Evolutionary conservation across 2,113 vertebrate genomes (phyloP), one percentile per base, ranked within the genome.

Genomic region (Tenrec ecaudatus): DNA sequence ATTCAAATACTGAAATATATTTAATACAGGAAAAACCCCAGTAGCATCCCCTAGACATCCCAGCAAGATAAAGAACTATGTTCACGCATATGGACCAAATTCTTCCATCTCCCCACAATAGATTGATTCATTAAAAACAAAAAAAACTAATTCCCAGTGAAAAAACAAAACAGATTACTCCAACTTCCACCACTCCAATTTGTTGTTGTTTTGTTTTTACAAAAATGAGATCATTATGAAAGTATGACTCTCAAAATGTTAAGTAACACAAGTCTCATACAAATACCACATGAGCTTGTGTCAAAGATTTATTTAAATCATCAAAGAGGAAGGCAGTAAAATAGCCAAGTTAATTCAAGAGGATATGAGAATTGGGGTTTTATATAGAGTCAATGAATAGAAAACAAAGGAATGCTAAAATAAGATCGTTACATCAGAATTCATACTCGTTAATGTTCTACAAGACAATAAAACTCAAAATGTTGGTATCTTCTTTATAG

Each of bases 291-390:
- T 88, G 89, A 64, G 10, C 57, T 64, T 79, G 31, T 93, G 43
- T 91, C 58, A 82, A 94, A 82, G 20, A 92, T 84, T 85, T 88
- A 89, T 91, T 96, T 92, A 95, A 93, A 8, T 93, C 57, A 79
- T 40, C 75, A 68, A 96, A n/a, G 66, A 92, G 68, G 58, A 96
- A 94, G 64, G 4, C 64, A 94, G 57, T 12, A 89, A 69, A 73
- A 76, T 53, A 25, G 3, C 31, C 81, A 90, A 82, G 78, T 76
- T 80, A 87, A 86, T 31, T 86, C 43, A 77, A 87, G 68, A 94
- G 43, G 47, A 82, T 86, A 80, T 82, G 77, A 91, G 58, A 82
- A 94, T 62, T 89, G 3, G 31, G 53, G 82, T 82, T 95, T 95
- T 91, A 86, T 25, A 14, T 14, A 53, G 5, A 76, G 40, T 62